Base-by-base conservation (phyloP, 2,113 vertebrate species). In the Arenaria interpres region DNA sequence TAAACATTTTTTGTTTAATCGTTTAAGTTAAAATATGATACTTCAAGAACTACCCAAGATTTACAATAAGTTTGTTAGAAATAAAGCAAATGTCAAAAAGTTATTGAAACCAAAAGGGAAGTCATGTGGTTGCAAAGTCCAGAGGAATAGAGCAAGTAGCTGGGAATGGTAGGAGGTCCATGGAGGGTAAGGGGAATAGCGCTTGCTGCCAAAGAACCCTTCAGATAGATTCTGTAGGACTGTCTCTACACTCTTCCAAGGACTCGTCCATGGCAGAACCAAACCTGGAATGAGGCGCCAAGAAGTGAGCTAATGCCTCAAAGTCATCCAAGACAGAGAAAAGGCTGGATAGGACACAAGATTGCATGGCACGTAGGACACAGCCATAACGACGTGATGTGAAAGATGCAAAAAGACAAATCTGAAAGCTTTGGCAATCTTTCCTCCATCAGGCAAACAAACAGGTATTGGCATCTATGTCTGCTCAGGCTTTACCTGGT, bases 401-500 rank as follows among this genome's bases (percentile, higher is more conserved):
- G 79, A 68, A 84, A 92, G 85, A 75, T 79, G 56, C 14, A 96
- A 74, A 81, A 94, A 68, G 80, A 90, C 74, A 89, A 91, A 94
- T 59, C 54, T 53, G 66, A 94, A 94, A 68, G 84, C 23, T 27
- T 81, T 85, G 77, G 81, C 69, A 69, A 60, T 50, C 74, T 75
- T 30, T 78, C 62, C 50, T 13, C 76, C 91, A 85, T 90, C 71
- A 95, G 86, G 60, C 81, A 97, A 96, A 94, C 83, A 92, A 97
- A 96, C 68, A 96, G 80, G 66, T 94, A 93, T 95, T 96, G 95
- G 89, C 96, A 97, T 82, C 68, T 60, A 5, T 20, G 89, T 94
- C 97, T 97, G 95, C 88, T 96, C 79, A 95, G 96, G 89, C 95
- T 92, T 96, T 89, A 91, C 94, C 91, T 89, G 30, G 78, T 97